Base-by-base conservation (phyloP, 2,888 invertebrate genomes). In the Idaea dimidiata region DNA sequence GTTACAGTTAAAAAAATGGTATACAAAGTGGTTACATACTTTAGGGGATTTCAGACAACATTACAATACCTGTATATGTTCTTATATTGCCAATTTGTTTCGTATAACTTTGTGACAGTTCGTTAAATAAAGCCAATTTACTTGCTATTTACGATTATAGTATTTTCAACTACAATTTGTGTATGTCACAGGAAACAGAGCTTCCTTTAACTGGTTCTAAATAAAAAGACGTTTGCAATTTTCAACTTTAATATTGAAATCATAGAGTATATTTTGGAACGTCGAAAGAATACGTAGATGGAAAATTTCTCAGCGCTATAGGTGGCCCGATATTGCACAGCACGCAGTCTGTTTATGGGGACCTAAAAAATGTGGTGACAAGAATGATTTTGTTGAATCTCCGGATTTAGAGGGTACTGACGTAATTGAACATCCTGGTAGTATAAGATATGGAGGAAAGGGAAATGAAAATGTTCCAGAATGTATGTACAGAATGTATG, bases 121-220 rank as follows among this genome's bases (percentile, higher is more conserved):
- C 70, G 72, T 77, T 80, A 79, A 79, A 80, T 81, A 82, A 80
- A 78, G 76, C 76, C 80, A 82, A 82, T 82, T 81, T 81, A 74
- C 72, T 72, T 68, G 65, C 73, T 74, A 81, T 82, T 81, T 82
- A 82, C 74, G 76, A 75, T 80, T 77, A 81, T 73, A 68, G 75
- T 76, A 76, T 63, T 79, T 80, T 76, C 76, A 74, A 76, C 79
- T 79, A 81, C 75, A 83, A 82, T 83, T 80, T 80, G 77, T 76
- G 79, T 79, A 77, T 82, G 77, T 79, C 76, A 79, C 77, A 76
- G 66, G 66, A 67, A 74, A 72, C 73, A 66, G 69, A 33, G 43
- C 14, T 43, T 43, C 43, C 43, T 43, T 43, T 43, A 43, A 43
- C 43, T 10, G 43, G 43, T 43, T 43, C 43, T 43, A 43, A 43